phyloP scores from a whole-genome alignment of 2,797 vertebrate species.

The Halcyon chelicuti region DNA sequence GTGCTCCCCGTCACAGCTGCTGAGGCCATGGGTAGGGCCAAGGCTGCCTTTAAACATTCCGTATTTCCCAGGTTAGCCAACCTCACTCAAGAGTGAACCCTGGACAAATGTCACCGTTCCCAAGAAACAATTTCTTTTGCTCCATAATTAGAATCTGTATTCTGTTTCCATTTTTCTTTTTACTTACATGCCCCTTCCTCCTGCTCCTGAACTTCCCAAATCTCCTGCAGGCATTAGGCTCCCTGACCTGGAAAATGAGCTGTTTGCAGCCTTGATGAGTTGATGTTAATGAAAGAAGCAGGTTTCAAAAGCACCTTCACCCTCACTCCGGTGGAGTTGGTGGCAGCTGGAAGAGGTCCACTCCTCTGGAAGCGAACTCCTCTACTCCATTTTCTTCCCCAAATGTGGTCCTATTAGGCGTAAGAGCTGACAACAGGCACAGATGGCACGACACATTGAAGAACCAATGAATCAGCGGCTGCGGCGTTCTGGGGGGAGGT shows the following conservation, averaged over 20 bases:
- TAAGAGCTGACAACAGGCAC: slow-evolving; percentile 15
- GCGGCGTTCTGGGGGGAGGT: background rate
- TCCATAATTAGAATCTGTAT: background rate
- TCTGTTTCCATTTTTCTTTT: background rate
- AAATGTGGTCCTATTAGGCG: background rate
- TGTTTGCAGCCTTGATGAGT: background rate
- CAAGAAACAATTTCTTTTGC: background rate
- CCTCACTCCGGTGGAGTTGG: background rate
- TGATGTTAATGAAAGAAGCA: background rate
- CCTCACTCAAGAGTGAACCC: background rate
- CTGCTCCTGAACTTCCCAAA: slow-evolving; percentile 16
- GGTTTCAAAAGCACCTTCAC: background rate
- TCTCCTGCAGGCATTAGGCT: background rate
- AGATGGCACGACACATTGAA: background rate
- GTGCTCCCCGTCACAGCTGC: background rate
- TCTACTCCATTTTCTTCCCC: background rate
- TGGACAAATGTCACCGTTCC: background rate
- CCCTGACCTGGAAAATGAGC: slow-evolving; percentile 44
- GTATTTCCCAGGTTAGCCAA: background rate
- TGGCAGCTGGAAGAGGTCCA: background rate
- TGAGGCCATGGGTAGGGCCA: fast-evolving
- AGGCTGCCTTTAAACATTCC: background rate
- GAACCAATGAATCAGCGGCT: background rate
- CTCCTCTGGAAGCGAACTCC: background rate
- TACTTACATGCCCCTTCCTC: background rate